Evolutionary conservation across 2,888 invertebrate genomes (phyloP).

Genomic region (Scaptomyza parva): DNA sequence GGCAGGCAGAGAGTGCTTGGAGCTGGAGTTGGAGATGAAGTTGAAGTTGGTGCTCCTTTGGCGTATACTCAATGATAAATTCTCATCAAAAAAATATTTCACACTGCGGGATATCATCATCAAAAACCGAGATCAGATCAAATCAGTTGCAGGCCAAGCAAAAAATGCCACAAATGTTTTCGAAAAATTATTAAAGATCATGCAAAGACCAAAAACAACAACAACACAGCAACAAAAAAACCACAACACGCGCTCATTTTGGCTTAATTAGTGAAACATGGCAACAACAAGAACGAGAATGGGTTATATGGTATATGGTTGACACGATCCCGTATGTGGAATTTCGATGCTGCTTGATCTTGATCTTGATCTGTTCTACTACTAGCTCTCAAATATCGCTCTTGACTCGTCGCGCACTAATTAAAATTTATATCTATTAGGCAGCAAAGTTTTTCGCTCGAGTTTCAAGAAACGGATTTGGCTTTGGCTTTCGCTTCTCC

Average conservation of each 20-base stretch:
- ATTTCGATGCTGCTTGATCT: constrained; percentile 48
- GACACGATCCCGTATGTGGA: constrained; percentile 50
- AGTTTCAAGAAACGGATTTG: constrained; percentile 39
- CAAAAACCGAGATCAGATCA: constrained; percentile 62
- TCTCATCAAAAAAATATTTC: constrained; percentile 79
- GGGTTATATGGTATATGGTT: constrained; percentile 11
- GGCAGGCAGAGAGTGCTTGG: constrained; percentile 33
- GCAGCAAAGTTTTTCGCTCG: constrained; percentile 53
- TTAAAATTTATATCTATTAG: constrained; percentile 74
- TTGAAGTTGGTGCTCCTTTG: constrained; percentile 28
- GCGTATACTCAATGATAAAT: constrained; percentile 71
- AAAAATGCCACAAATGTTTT: constrained; percentile 69
- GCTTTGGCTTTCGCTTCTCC: constrained; percentile 34
- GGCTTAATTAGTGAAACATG: constrained; percentile 79
- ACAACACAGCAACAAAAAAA: background rate
- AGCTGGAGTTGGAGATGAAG: constrained; percentile 11
- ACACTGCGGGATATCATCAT: constrained; percentile 75
- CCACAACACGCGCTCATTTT: constrained; percentile 74
- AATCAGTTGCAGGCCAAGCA: constrained; percentile 33
- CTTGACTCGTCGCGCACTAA: constrained; percentile 63
- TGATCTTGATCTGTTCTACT: constrained; percentile 66
- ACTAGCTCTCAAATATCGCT: constrained; percentile 67
- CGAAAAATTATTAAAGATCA: constrained; percentile 76
- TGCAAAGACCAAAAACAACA: constrained; percentile 59
- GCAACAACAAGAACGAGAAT: constrained; percentile 34